phyloP scores from a whole-genome alignment of 1,140 invertebrate species.

The Atopsyche davidsoni region DNA sequence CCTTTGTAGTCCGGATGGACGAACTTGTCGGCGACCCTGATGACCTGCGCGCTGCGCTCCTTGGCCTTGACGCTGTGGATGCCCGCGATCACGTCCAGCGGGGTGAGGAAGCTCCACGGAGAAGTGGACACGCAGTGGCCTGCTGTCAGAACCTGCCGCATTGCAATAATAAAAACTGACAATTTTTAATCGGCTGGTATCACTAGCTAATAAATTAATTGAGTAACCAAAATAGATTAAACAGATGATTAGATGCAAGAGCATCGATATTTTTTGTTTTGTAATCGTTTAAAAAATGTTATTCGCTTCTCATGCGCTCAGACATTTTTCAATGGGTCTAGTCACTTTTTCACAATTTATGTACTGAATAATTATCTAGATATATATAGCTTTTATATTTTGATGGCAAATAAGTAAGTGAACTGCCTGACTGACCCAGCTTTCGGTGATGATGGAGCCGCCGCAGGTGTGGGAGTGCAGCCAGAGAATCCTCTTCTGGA shows the following conservation, averaged over 20 bases:
- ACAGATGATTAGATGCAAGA: no score
- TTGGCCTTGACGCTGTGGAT: slow-evolving; percentile 37
- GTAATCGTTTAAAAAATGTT: no score
- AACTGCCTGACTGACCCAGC: slow-evolving; percentile 50
- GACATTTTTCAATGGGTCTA: no score
- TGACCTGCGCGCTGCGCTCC: slow-evolving; percentile 29
- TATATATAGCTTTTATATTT: no score
- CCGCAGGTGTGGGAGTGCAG: slow-evolving; percentile 52
- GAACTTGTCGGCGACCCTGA: slow-evolving; percentile 33
- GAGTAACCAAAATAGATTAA: no score
- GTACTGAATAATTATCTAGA: no score
- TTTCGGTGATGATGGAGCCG: slow-evolving; percentile 52
- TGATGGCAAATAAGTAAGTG: background rate
- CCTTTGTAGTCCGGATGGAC: slow-evolving; percentile 41
- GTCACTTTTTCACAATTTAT: no score
- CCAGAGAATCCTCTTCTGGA: slow-evolving; percentile 44
- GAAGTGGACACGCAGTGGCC: slow-evolving; percentile 40
- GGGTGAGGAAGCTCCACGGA: slow-evolving; percentile 34
- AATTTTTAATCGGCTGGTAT: no score
- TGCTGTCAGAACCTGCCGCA: slow-evolving; percentile 42
- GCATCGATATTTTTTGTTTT: no score
- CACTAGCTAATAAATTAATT: no score
- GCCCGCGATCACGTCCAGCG: slow-evolving; percentile 42
- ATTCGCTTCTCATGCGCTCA: no score
- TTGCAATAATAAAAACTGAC: no score